Evolutionary conservation across 1,140 invertebrate genomes (phyloP), one percentile per base, ranked within the genome.

Genomic region (Drosophila funebris): DNA sequence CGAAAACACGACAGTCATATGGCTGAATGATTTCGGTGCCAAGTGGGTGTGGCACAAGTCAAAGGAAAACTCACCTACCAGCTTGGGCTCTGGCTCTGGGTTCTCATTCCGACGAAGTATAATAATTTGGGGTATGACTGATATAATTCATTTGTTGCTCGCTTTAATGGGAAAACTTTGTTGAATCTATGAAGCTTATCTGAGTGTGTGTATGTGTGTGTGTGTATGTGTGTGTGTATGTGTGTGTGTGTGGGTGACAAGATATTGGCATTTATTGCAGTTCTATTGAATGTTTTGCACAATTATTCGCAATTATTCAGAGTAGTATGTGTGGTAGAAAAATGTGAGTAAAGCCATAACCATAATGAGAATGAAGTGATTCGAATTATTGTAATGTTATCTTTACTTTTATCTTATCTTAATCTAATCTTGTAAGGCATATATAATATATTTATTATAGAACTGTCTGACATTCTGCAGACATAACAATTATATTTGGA

Each of bases 81-180:
- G 7, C 44, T 13, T 27, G 4, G n/a, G 8, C 2, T 18, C 1
- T 24, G n/a, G 22, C n/a, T 7, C n/a, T n/a, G 5, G 22, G 4
- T 13, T 46, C 3, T 22, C 20, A 11, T 24, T 29, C n/a, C 11
- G 9, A 3, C 31, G 1, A 33, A 16, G 57, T 29, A 60, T 60
- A 36, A 36, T 20, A 60, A 60, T 56, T 53, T 54, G 5, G 52
- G 61, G n/a, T 57, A 20, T 20, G 62, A 37, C 37, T 36, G 22
- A 50, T 68, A 87, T 81, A 77, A 77, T 44, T 58, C 39, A 60
- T 60, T 60, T 43, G 69, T 71, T 77, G 82, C 68, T 80, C 41
- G 43, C 64, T 53, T 64, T 85, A 85, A 85, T 85, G 87, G 77
- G 82, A 81, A 85, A 85, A 85, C 56, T 85, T 85, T 77, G 41